Percentiles rank a stretch among this genome's conserved stretches.
Evolutionary conservation across 1,140 invertebrate species (phyloP).

Genomic region (Probaryconus sp.): DNA sequence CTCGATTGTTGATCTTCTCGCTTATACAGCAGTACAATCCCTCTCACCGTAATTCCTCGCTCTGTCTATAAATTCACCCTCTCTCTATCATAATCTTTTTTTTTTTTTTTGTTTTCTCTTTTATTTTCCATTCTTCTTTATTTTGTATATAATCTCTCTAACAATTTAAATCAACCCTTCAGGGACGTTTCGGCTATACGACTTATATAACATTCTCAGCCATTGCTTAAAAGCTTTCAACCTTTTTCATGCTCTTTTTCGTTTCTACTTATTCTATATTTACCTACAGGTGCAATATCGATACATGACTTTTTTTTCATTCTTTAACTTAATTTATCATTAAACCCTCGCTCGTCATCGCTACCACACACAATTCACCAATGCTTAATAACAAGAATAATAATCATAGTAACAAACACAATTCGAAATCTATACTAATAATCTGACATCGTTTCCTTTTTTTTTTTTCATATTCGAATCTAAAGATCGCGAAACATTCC

Average conservation of each 20-base stretch:
- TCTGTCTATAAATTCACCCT: conserved; percentile 1
- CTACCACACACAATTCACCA: neutral
- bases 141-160: neutral
- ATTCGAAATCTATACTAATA: too few relatives aligned
- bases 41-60: conserved; percentile 6
- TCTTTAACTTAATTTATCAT: neutral
- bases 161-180: conserved; percentile 17
- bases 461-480: conserved; percentile 7
- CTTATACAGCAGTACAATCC: conserved; percentile 1
- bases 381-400: conserved; percentile 22
- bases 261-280: conserved; percentile 1
- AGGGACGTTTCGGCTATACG: conserved; percentile 10
- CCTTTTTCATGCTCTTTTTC: conserved; percentile 5
- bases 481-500: conserved; percentile 10
- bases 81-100: neutral
- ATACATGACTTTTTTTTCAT: neutral
- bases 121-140: neutral
- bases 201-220: conserved; percentile 10
- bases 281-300: conserved; percentile 9
- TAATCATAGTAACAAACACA: conserved; percentile 12
- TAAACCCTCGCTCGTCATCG: conserved; percentile 14
- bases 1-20: conserved; percentile 19
- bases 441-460: neutral
- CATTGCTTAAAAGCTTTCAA: conserved; percentile 22
- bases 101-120: conserved; percentile 16